Base-by-base conservation (phyloP, 2,113 vertebrate genomes). In the Eulemur macaco region DNA sequence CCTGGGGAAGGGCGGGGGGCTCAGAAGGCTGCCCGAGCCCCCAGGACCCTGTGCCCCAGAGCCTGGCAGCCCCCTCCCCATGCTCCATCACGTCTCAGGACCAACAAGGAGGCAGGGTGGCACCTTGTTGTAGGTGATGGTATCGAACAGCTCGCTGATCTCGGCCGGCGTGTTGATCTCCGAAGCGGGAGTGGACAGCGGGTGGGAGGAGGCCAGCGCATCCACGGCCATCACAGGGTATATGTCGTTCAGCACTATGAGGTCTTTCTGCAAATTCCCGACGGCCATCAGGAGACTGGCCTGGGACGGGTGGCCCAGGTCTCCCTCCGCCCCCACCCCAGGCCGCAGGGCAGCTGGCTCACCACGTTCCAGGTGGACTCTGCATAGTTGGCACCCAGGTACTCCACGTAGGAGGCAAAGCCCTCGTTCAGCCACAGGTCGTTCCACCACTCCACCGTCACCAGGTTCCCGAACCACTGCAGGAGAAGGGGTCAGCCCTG, bases 51-150 rank as follows among this genome's bases (percentile, higher is more conserved):
- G 58, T 1, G 71, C 21, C 6, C 27, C 80, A 5, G 0, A 9
- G 9, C 23, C 64, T 2, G 0, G 56, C 52, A 13, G 23, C 15
- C 0, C 71, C 25, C 8, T 15, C 56, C 71, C 23, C 0, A 0
- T 0, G 0, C 20, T 15, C 15, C 39, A 23, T 12, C 2, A 2
- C 2, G 27, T 20, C 83, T 29, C 52, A 4, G 50, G n/a, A 5
- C 25, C 23, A 8, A 1, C 6, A 1, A 0, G 0, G 29, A 31
- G n/a, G 34, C 5, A 21, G 29, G 42, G 54, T 29, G 5, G 42
- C 95, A 99, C 99, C 99, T 99, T 99, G 98, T 98, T 99, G 98
- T 99, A 99, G 88, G 99, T 97, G 7, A 99, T 99, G 96, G 96
- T 93, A 97, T 99, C 99, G 0, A 99, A 99, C 97, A 99, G 98